Evolutionary conservation across 2,888 invertebrate species (phyloP), one percentile per base, ranked within the genome.

Genomic region (Tromatobia lineatoria): DNA sequence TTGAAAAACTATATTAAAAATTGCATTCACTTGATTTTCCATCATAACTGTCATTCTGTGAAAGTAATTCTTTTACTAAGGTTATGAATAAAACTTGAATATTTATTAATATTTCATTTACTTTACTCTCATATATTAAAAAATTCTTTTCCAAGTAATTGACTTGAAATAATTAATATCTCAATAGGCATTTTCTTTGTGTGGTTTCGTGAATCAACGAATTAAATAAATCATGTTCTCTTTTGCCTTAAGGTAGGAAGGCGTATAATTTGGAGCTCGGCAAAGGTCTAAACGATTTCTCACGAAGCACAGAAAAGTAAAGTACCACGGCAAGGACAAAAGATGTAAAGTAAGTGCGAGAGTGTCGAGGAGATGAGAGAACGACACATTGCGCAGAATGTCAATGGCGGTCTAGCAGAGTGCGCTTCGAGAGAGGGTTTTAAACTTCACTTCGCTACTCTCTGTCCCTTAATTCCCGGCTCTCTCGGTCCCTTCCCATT

Each of bases 381-480:
- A 76, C 54, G 38, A 50, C 73, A 38, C 59, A 76, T 57, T 50
- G 66, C 71, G 86, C 88, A 87, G 90, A 89, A 89, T 90, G 91
- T 91, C 91, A 91, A 91, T 90, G 88, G 89, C 88, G 85, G 75
- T 84, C 81, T 83, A 86, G 88, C 87, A 84, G 86, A 77, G 87
- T 86, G 85, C 88, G 85, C 29, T 82, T 77, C 79, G 79, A 84
- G 80, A 86, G 87, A 87, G 88, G 91, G 87, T 91, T 92, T 91
- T 90, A 91, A 91, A 89, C 89, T 88, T 82, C 82, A 86, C 87
- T 87, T 70, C 74, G 66, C 77, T 70, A 71, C 81, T 83, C 74
- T 66, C 54, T 47, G 50, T 75, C 57, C 38, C 54, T 38, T 20
- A 45, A 45, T 57, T 66, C 70, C 54, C 64, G 11, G 25, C 81